Conservation (phyloP, 2,113 vertebrate genomes). For the Psilopogon haemacephalus region DNA sequence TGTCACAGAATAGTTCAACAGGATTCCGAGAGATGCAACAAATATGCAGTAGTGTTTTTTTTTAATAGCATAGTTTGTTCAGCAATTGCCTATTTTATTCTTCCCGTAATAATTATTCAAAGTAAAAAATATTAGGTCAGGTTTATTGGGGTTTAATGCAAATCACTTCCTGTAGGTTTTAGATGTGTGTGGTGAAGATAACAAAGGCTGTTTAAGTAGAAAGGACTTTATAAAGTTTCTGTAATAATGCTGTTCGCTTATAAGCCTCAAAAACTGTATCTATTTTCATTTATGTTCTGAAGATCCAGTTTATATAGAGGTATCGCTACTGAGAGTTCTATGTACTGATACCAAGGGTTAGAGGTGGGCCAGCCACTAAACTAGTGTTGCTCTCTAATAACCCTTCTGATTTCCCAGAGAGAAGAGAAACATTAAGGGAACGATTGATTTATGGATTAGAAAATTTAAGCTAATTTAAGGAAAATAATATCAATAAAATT, state of each 20-base stretch:
- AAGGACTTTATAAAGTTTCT: conserved; percentile 75
- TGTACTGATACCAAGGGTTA: not conserved
- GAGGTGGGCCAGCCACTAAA: not conserved
- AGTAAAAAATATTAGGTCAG: not conserved
- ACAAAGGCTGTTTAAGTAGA: conserved; percentile 73
- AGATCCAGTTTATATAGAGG: not conserved
- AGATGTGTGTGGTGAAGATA: conserved; percentile 62
- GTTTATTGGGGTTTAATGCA: not conserved
- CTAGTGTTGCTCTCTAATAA: not conserved
- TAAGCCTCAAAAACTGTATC: conserved; percentile 75
- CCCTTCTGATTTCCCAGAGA: not conserved
- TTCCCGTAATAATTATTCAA: fast-evolving
- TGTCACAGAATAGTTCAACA: not conserved
- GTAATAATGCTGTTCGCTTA: conserved; percentile 77
- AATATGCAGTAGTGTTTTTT: not conserved
- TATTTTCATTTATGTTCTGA: not conserved
- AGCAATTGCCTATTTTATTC: not conserved
- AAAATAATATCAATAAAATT: not conserved
- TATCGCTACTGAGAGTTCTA: not conserved
- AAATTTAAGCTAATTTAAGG: not conserved
- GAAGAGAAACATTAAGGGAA: not conserved
- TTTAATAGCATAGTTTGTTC: not conserved
- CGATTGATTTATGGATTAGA: not conserved
- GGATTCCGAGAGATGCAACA: not conserved
- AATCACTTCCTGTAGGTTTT: conserved; percentile 68